Base-by-base conservation (phyloP, 2,797 vertebrate species). In the Leuciscus waleckii region DNA sequence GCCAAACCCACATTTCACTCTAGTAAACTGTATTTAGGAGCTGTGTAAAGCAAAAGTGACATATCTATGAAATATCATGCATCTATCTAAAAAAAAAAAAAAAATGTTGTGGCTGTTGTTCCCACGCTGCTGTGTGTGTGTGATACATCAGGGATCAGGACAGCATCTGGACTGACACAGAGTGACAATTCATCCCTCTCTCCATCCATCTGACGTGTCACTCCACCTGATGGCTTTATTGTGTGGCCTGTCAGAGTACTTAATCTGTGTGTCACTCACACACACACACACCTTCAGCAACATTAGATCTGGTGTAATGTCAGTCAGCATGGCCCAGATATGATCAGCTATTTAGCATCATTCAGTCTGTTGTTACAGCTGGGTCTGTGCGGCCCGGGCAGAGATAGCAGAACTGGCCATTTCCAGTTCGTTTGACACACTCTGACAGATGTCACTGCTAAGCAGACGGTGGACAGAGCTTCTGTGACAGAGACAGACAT, bases 171-270 rank as follows among this genome's bases (percentile, higher is more conserved):
- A 81, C 91, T 95, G 95, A 96, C 96, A 97, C 96, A 96, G 96
- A 94, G 94, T 93, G 96, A 97, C 96, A 96, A 97, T 96, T 94
- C 95, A 95, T 96, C 94, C 95, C 88, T 95, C 95, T 95, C 95
- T 95, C 95, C 92, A 94, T 94, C 93, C 94, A 91, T 96, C 96
- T 96, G 96, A 95, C 96, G 93, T 96, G 98, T 97, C 97, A 97
- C 92, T 93, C 95, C 95, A 96, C 96, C 96, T 96, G 96, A 97
- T 94, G 95, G 95, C 92, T 96, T 96, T 95, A 97, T 96, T 97
- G 96, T 97, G 96, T 94, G 87, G 93, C 94, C 96, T 96, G 97
- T 97, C 97, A 97, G 95, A 86, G 94, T 95, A 94, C 96, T 97
- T 96, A 96, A 97, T 97, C 96, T 95, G 93, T 91, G 95, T 95